Percentiles rank a stretch among this genome's conserved stretches.
Evolutionary conservation across 2,888 invertebrate species (phyloP).

Genomic region (Rhamnusium bicolor): DNA sequence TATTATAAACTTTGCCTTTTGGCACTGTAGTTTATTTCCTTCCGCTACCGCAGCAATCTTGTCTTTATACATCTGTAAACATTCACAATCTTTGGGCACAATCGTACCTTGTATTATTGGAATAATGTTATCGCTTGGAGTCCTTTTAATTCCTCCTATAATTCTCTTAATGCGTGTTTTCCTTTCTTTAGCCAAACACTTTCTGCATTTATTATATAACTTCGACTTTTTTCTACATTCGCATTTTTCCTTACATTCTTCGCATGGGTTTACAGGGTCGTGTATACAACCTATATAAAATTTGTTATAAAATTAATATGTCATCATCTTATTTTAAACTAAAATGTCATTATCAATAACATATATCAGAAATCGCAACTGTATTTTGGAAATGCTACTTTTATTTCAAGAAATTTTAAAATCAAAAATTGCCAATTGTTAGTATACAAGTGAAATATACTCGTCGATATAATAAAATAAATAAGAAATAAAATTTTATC

Average conservation of each 20-base stretch:
- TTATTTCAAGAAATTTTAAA: no score
- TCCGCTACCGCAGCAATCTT: constrained; percentile 44
- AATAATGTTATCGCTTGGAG: constrained; percentile 43
- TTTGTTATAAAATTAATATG: not conserved
- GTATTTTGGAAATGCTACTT: no score
- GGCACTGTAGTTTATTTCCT: constrained; percentile 24
- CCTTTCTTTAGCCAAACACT: constrained; percentile 33
- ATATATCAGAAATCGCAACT: no score
- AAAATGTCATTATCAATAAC: no score
- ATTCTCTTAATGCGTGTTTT: constrained; percentile 46
- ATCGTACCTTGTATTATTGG: constrained; percentile 58
- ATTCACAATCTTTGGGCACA: constrained; percentile 53
- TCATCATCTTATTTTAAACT: not conserved
- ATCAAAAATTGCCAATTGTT: no score
- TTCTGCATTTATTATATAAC: constrained; percentile 32
- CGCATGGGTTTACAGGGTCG: not conserved
- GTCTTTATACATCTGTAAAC: constrained; percentile 54
- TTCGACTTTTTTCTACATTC: constrained; percentile 37
- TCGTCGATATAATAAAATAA: no score
- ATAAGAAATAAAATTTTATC: no score
- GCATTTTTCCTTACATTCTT: constrained; percentile 38
- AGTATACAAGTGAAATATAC: no score
- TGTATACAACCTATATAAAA: constrained; percentile 36
- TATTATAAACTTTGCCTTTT: constrained; percentile 42
- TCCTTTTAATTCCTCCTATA: constrained; percentile 50